phyloP scores from a whole-genome alignment of 1,140 invertebrate species.

The Magallana gigas region DNA sequence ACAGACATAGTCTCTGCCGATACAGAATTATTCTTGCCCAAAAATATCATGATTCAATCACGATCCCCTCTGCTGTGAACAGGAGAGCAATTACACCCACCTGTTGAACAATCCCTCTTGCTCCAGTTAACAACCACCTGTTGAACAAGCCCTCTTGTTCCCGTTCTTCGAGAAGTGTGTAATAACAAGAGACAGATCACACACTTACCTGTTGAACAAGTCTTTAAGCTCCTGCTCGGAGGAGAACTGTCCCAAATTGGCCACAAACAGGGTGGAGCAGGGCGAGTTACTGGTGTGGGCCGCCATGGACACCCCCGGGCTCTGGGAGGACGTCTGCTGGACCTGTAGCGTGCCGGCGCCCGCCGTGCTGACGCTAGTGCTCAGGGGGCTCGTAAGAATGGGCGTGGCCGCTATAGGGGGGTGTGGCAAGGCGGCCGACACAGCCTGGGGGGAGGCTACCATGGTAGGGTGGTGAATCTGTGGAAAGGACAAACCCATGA shows the following conservation, averaged over 20 bases:
- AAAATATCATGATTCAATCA: no score
- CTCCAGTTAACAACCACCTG: no score
- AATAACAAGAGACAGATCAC: background rate
- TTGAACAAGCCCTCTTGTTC: no score
- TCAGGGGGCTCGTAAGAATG: conserved; percentile 71
- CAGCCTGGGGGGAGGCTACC: conserved; percentile 87
- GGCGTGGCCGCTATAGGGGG: conserved; percentile 75
- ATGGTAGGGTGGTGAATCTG: conserved; percentile 82
- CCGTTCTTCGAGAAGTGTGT: no score
- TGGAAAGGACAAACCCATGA: conserved; percentile 49
- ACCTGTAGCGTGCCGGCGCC: conserved; percentile 75
- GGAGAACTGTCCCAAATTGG: conserved; percentile 95
- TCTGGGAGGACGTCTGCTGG: conserved; percentile 41
- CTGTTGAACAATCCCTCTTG: no score
- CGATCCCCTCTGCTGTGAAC: no score
- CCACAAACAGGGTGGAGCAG: conserved; percentile 98
- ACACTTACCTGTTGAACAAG: conserved; percentile 95
- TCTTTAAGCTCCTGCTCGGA: conserved; percentile 98
- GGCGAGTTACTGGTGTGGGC: conserved; percentile 80
- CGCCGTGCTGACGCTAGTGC: conserved; percentile 81
- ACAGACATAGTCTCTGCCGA: no score
- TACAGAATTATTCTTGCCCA: no score
- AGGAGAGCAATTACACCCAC: no score
- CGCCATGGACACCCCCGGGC: conserved; percentile 81
- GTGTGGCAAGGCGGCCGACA: conserved; percentile 79